Conservation (phyloP, 1,140 invertebrate species). For the Drosophila oshimai region DNA sequence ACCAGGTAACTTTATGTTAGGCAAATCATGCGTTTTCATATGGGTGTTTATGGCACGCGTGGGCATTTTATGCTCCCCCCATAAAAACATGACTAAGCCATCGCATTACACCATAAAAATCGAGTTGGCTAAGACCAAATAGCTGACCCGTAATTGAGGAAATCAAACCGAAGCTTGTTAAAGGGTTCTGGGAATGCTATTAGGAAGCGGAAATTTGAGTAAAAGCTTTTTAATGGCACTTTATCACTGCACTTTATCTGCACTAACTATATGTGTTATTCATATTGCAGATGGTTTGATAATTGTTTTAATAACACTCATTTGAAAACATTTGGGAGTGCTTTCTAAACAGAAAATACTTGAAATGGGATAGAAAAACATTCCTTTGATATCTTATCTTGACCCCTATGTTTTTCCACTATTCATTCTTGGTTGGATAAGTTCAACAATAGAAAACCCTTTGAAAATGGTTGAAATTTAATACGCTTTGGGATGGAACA, state of each 20-base stretch:
- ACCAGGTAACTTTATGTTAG: constrained; percentile 49
- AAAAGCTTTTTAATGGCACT: not conserved
- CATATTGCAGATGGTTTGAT: too few relatives aligned
- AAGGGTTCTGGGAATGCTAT: not conserved
- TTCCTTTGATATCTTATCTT: not conserved
- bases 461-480: not conserved
- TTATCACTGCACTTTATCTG: too few relatives aligned
- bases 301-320: too few relatives aligned
- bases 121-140: constrained; percentile 17
- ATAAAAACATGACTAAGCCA: constrained; percentile 27
- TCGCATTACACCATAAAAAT: constrained; percentile 16
- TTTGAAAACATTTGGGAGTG: not conserved
- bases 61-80: constrained; percentile 43
- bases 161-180: constrained; percentile 2
- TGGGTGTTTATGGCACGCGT: constrained; percentile 57
- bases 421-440: too few relatives aligned
- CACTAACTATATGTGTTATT: too few relatives aligned
- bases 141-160: constrained; percentile 14
- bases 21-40: constrained; percentile 60
- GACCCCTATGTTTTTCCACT: too few relatives aligned
- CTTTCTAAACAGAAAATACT: not conserved
- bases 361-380: too few relatives aligned
- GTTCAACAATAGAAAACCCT: not conserved
- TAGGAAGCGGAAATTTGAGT: not conserved
- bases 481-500: not conserved